phyloP scores from a whole-genome alignment of 2,113 vertebrate species.

The Chauna torquata region DNA sequence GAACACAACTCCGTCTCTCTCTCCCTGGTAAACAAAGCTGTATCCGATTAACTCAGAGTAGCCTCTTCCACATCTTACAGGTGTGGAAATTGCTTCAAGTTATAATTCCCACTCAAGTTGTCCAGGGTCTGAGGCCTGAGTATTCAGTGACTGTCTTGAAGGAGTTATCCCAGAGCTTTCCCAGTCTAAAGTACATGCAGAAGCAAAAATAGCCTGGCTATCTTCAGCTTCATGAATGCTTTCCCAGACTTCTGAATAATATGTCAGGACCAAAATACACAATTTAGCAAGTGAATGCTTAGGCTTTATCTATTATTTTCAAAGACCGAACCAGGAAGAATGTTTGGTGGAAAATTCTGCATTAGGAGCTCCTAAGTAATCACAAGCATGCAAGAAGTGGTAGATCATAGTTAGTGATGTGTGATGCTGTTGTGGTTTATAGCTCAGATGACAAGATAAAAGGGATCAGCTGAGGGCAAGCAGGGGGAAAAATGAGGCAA shows the following conservation, averaged over 20 bases:
- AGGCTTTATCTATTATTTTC: neutral
- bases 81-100: neutral
- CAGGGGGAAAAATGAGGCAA: neutral
- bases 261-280: neutral
- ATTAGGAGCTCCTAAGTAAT: neutral
- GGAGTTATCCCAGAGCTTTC: neutral
- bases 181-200: neutral
- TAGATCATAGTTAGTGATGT: neutral
- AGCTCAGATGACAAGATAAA: neutral
- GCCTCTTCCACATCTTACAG: neutral
- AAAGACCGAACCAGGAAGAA: neutral
- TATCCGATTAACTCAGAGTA: neutral
- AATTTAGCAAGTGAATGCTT: neutral
- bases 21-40: neutral
- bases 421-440: neutral
- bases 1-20: neutral
- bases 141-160: neutral
- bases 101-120: accelerated
- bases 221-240: neutral
- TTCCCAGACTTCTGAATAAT: neutral
- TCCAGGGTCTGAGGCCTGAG: neutral
- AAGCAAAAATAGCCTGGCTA: neutral
- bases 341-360: neutral
- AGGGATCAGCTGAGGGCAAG: neutral
- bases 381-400: neutral